Evolutionary conservation across 2,888 invertebrate species (phyloP), one percentile per base, ranked within the genome.

Genomic region (Oithona nana): DNA sequence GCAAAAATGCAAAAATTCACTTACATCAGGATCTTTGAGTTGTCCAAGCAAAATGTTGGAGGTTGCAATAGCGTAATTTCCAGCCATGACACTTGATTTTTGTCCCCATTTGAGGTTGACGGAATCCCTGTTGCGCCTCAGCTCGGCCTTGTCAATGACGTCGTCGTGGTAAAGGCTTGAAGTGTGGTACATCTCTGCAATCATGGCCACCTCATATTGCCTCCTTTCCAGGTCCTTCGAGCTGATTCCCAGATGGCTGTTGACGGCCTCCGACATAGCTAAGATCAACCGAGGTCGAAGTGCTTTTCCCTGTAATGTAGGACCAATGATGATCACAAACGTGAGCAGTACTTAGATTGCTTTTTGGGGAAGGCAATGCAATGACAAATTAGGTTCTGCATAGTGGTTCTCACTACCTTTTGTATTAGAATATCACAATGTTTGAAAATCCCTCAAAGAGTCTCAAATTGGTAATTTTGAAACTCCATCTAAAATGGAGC

Each of bases 101-200:
- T 39, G 24, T 22, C 54, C 56, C 62, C 62, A 62, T 39, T 89
- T 79, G 67, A 84, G 84, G 76, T 94, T 94, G 68, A 92, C 89
- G 71, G 93, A 93, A 67, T 92, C 88, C 75, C 92, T 93, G 66
- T 95, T 94, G 70, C 98, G 82, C 68, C 98, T 81, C 74, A 86
- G 87, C 75, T 93, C 88, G 65, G 97, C 88, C 73, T 87, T 88
- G 76, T 98, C 98, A 73, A 98, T 94, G 72, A 99, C 95, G 78
- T 98, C 98, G 76, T 98, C 98, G 77, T 99, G 98, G 70, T 98
- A 24, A 71, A 99, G 80, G 68, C 94, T 95, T 67, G 97, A 95
- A 68, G 92, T 92, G 79, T 98, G 98, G 71, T 98, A 92, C 97
- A 99, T 98, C 80, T 98, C 98, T 66, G 92, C 83, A 73, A 95